Evolutionary conservation across 1,140 invertebrate genomes (phyloP).

Genomic region (Scaptomyza graminum): DNA sequence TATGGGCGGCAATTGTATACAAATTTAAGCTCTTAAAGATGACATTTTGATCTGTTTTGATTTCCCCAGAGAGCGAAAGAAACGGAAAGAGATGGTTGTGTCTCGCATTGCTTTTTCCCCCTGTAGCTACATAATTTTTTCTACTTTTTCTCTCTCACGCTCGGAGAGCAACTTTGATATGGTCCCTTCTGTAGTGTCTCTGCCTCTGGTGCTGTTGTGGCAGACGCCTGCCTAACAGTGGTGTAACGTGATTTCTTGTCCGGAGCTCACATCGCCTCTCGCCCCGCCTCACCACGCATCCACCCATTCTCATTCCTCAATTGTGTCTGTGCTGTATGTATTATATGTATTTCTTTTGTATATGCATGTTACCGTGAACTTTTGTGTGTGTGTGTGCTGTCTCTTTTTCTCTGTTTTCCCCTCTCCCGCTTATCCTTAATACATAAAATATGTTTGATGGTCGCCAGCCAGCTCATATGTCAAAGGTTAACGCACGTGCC

Average conservation of each 20-base stretch:
- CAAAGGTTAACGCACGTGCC: slow-evolving; percentile 81
- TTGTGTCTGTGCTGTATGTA: slow-evolving; percentile 57
- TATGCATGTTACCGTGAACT: slow-evolving; percentile 40
- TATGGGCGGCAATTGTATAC: slow-evolving; percentile 76
- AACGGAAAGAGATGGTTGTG: background rate
- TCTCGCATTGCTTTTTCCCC: background rate
- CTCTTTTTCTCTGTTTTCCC: background rate
- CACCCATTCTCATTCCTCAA: slow-evolving; percentile 5
- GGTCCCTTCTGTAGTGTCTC: slow-evolving; percentile 31
- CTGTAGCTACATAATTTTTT: no score
- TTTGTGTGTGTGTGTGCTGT: slow-evolving; percentile 6
- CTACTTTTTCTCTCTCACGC: background rate
- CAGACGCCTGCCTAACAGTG: slow-evolving; percentile 40
- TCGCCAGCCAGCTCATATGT: slow-evolving; percentile 61
- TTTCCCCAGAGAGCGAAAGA: slow-evolving; percentile 64
- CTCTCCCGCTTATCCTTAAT: slow-evolving; percentile 71
- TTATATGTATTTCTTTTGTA: slow-evolving; percentile 40
- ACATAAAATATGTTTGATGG: slow-evolving; percentile 82
- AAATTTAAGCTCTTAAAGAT: slow-evolving; percentile 83
- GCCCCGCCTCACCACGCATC: background rate
- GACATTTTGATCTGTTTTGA: slow-evolving; percentile 83
- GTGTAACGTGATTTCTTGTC: slow-evolving; percentile 72
- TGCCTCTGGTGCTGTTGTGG: background rate
- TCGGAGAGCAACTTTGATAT: slow-evolving; percentile 25
- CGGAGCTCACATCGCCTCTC: background rate